Conservation (phyloP, 2,888 invertebrate genomes). For the Orthosia cruda region DNA sequence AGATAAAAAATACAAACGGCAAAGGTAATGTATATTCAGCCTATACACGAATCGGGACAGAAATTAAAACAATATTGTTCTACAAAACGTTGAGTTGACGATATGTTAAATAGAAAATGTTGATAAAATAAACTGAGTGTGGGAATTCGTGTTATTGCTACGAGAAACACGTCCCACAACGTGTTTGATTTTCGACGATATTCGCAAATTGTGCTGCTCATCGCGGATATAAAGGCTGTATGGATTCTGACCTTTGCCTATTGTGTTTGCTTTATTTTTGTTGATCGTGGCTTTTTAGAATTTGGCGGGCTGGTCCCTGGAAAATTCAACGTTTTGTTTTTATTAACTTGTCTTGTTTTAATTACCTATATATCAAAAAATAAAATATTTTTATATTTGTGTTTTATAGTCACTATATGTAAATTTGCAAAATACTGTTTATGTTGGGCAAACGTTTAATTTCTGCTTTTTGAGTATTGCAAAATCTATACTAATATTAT, state of each 20-base stretch:
- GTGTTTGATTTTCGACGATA: slow-evolving; percentile 59
- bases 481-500: too few species aligned
- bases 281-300: slow-evolving; percentile 15
- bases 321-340: neutral
- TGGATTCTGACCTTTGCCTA: slow-evolving; percentile 20
- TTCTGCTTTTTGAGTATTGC: too few species aligned
- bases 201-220: slow-evolving; percentile 49
- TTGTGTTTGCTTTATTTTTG: slow-evolving; percentile 26
- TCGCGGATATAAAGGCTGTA: slow-evolving; percentile 32
- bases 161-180: slow-evolving; percentile 49
- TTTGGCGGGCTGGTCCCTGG: neutral
- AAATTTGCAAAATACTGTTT: too few species aligned
- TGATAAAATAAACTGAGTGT: slow-evolving; percentile 56
- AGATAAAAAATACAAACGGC: slow-evolving; percentile 40
- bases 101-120: slow-evolving; percentile 53
- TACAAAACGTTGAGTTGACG: slow-evolving; percentile 41
- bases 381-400: too few species aligned
- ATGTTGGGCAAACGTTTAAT: too few species aligned
- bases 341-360: neutral
- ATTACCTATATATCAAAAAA: too few species aligned
- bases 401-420: too few species aligned
- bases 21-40: slow-evolving; percentile 36
- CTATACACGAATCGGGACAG: slow-evolving; percentile 21
- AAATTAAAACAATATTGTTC: slow-evolving; percentile 55
- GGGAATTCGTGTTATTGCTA: slow-evolving; percentile 37